Conservation (phyloP, 1,140 invertebrate species). For the Asobara japonica region DNA sequence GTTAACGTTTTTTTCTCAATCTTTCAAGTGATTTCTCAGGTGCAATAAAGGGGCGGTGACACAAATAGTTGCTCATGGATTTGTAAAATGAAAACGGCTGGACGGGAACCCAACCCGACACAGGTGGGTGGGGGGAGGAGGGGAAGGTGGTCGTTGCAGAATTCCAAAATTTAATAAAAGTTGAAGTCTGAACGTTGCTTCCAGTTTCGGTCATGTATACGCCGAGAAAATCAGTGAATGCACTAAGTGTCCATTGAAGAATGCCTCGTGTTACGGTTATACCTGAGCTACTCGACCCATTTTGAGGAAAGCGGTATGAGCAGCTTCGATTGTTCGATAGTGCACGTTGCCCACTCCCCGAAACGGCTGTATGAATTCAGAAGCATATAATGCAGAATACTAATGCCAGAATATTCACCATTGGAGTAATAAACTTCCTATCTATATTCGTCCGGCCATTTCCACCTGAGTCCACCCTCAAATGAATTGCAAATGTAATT, state of each 20-base stretch:
- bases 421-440: neutral
- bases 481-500: too few species aligned
- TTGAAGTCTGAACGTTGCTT: neutral
- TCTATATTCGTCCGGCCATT: too few species aligned
- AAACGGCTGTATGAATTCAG: neutral
- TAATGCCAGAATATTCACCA: neutral
- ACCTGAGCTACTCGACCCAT: constrained; percentile 26
- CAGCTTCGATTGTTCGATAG: constrained; percentile 36
- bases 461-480: too few species aligned
- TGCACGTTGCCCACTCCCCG: constrained; percentile 18
- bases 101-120: too few species aligned
- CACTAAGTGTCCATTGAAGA: constrained; percentile 16
- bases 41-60: too few species aligned
- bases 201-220: neutral
- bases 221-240: neutral
- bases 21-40: too few species aligned
- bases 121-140: too few species aligned
- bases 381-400: neutral
- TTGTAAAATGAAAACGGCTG: too few species aligned
- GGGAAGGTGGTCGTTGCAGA: too few species aligned
- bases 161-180: too few species aligned
- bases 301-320: constrained; percentile 4
- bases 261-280: constrained; percentile 15
- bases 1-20: too few species aligned
- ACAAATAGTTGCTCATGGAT: too few species aligned